Evolutionary conservation across 2,888 invertebrate species (phyloP).

Genomic region (Stenotaenia linearis): DNA sequence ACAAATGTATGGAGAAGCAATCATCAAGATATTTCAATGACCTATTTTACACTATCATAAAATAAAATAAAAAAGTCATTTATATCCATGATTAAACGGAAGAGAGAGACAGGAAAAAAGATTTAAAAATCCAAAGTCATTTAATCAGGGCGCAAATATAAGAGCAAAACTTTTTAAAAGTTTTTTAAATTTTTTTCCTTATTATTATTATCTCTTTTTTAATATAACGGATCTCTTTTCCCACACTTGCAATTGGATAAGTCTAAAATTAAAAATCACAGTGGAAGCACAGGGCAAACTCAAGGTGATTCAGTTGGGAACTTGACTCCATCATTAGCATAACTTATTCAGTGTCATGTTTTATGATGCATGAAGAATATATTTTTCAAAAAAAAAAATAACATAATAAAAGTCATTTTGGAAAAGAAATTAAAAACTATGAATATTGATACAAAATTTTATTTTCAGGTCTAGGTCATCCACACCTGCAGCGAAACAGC

Average conservation of each 20-base stretch:
- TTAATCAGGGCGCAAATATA: neutral
- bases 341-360: neutral
- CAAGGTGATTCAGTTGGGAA: constrained; percentile 10
- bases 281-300: neutral
- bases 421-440: neutral
- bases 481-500: neutral
- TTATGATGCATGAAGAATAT: neutral
- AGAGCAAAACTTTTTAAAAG: neutral
- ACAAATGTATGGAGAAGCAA: neutral
- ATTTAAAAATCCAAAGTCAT: neutral
- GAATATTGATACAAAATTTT: neutral
- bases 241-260: neutral
- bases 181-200: neutral
- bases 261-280: neutral
- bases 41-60: neutral
- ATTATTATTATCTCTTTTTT: neutral
- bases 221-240: constrained; percentile 21
- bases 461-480: neutral
- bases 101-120: neutral
- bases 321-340: constrained; percentile 10
- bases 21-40: constrained; percentile 7
- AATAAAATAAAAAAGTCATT: neutral
- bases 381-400: neutral
- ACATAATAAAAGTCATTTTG: neutral
- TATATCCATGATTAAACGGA: neutral